Evolutionary conservation across 2,797 vertebrate genomes (phyloP).

Genomic region (Melanotaenia boesemani): DNA sequence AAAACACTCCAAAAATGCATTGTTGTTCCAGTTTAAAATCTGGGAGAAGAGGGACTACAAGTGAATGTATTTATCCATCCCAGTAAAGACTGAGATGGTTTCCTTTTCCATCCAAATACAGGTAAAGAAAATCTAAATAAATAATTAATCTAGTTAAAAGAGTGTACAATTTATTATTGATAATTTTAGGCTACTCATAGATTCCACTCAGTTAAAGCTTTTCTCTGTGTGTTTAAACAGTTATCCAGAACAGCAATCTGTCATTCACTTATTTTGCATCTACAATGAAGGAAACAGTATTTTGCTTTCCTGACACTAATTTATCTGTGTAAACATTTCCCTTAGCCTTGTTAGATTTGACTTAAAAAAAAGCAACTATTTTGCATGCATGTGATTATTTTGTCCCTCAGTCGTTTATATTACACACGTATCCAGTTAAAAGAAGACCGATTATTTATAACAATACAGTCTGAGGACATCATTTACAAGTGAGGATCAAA

Average conservation of each 20-base stretch:
- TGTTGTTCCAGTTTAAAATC: too few relatives aligned
- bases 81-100: too few relatives aligned
- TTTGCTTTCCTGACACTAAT: neutral
- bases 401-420: neutral
- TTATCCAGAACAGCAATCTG: neutral
- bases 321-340: slow-evolving; percentile 12
- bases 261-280: neutral
- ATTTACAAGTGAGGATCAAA: neutral
- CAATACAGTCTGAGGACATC: slow-evolving; percentile 2
- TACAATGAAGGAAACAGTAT: neutral
- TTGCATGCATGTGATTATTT: neutral
- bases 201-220: neutral
- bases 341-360: neutral
- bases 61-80: too few relatives aligned
- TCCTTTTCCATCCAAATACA: too few relatives aligned
- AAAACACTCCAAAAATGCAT: too few relatives aligned
- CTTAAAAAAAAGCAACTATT: neutral
- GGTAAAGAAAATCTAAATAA: too few relatives aligned
- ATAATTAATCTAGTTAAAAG: neutral
- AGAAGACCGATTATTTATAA: neutral
- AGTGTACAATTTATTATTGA: neutral
- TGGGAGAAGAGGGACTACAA: too few relatives aligned
- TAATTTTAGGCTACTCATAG: neutral
- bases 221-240: neutral
- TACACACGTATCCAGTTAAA: neutral